Base-by-base conservation (phyloP, 2,888 invertebrate genomes). In the Limnephilus auricula region DNA sequence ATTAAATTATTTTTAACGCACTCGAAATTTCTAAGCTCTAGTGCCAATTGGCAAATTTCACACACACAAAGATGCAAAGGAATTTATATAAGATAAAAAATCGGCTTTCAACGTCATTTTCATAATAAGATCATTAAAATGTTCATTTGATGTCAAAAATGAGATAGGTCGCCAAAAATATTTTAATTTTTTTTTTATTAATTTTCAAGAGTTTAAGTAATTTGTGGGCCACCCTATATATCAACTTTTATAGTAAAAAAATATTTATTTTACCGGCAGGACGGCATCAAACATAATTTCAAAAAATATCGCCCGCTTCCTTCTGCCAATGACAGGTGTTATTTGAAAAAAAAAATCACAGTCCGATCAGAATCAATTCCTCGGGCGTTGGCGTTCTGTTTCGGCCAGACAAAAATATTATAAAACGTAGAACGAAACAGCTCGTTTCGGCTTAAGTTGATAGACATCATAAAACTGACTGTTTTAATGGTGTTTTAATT, bases 271-370 rank as follows among this genome's bases (percentile, higher is more conserved):
- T 65, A 1, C 65, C 25, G 65, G 25, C 18, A 9, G 15, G 25
- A n/a, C 6, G 45, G 30, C 40, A 10, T 15, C 45, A 32, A 32
- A n/a, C 5, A 15, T 2, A 40, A 40, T 50, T 84, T 85, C 40
- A 18, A 85, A n/a, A 85, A 40, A 40, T 85, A 84, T 25, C 12
- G 37, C 84, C 37, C 25, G 37, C 37, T 13, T 5, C 25, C 85
- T n/a, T 10, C 85, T 45, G 85, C 40, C 13, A 0, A n/a, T 85
- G 85, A 40, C 85, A 85, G 85, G 40, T 40, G 85, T 40, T 85
- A 40, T 40, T n/a, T 12, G 30, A 85, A 45, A 45, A 85, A 40
- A 85, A 84, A 30, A n/a, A 85, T 45, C 12, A 37, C 25, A 10
- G 6, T 25, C 25, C 34, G 25, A 37, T 34, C n/a, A n/a, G n/a